Evolutionary conservation across 2,888 invertebrate genomes (phyloP).

Genomic region (Lydus trimaculatus): DNA sequence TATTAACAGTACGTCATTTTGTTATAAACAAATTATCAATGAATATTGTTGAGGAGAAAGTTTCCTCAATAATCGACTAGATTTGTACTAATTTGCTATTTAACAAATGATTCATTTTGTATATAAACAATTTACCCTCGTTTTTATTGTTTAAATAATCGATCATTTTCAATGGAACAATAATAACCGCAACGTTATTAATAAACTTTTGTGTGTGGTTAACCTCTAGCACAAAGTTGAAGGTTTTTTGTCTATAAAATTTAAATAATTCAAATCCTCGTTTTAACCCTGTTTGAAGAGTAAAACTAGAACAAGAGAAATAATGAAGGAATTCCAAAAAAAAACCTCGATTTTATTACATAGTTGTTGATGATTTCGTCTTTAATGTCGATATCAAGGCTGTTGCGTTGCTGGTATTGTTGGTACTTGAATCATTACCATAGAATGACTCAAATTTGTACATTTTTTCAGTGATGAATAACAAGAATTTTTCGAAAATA

Average conservation of each 20-base stretch:
- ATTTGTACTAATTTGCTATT: too few species aligned
- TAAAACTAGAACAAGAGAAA: background rate
- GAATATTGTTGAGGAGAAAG: background rate
- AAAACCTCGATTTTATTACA: background rate
- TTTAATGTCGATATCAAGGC: conserved; percentile 13
- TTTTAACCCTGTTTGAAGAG: too few species aligned
- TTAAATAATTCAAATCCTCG: background rate
- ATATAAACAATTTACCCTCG: too few species aligned
- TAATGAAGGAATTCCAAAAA: background rate
- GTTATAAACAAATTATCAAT: background rate
- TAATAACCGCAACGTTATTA: background rate
- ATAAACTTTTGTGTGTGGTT: background rate
- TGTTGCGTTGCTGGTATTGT: background rate
- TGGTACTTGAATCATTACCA: conserved; percentile 7
- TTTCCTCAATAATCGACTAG: too few species aligned
- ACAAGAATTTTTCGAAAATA: background rate
- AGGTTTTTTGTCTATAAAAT: background rate
- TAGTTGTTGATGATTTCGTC: background rate
- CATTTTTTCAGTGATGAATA: conserved; percentile 4
- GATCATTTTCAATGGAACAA: background rate
- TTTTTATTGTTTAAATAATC: too few species aligned
- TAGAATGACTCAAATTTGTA: conserved; percentile 13
- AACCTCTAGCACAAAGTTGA: background rate
- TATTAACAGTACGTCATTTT: conserved; percentile 2
- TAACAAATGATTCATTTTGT: too few species aligned